Evolutionary conservation across 2,797 vertebrate species (phyloP).

Genomic region (Lagocephalus sceleratus): DNA sequence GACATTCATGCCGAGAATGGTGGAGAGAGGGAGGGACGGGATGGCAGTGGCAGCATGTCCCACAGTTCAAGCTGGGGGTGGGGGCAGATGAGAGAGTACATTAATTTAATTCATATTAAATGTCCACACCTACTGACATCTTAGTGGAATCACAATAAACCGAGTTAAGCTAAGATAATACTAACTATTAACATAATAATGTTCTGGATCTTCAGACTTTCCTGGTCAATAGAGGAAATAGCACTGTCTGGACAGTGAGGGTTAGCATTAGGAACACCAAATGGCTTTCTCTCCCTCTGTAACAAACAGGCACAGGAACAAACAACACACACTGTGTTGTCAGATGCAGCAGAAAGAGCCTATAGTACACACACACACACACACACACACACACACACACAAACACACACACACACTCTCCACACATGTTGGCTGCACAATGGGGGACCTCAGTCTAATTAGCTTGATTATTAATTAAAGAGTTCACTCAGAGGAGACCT

Average conservation of each 20-base stretch:
- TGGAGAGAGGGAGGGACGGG: not conserved
- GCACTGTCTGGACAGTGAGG: constrained; percentile 49
- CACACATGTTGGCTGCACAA: constrained; percentile 46
- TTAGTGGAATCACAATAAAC: constrained; percentile 5
- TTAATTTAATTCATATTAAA: not conserved
- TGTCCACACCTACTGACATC: too few species aligned
- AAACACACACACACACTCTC: constrained; percentile 7
- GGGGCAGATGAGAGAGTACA: constrained; percentile 21
- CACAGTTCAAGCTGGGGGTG: constrained; percentile 9
- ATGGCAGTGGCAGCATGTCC: constrained; percentile 10
- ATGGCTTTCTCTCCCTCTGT: constrained; percentile 16
- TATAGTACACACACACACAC: constrained; percentile 25
- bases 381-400: constrained; percentile 9
- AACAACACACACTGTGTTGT: not conserved
- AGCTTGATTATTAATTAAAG: constrained; percentile 79
- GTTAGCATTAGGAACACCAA: constrained; percentile 57
- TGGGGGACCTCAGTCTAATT: constrained; percentile 72
- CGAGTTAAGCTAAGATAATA: too few species aligned
- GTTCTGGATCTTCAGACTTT: too few species aligned
- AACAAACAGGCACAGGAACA: too few species aligned
- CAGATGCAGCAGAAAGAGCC: constrained; percentile 23
- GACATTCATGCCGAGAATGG: constrained; percentile 40
- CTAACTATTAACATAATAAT: too few species aligned
- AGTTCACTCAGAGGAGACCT: constrained; percentile 64
- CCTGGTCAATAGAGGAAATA: constrained; percentile 59